Percentiles rank a stretch among this genome's conserved stretches.
Evolutionary conservation across 2,797 vertebrate species (phyloP).

Genomic region (Novumbra hubbsi): DNA sequence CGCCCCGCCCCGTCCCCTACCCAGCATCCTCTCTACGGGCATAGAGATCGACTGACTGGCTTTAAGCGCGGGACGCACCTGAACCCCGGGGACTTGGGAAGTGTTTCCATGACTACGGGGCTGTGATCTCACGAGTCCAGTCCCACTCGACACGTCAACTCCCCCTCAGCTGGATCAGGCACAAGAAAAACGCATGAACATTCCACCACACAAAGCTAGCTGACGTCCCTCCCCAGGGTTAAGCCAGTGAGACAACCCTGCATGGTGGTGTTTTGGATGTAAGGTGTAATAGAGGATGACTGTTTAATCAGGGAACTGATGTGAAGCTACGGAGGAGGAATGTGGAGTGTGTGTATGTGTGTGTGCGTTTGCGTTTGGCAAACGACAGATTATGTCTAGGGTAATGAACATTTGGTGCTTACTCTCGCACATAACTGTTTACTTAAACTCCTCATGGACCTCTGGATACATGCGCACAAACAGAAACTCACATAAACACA

Average conservation of each 20-base stretch:
- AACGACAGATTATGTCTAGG: not conserved
- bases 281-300: not conserved
- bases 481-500: not conserved
- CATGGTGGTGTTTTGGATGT: not conserved
- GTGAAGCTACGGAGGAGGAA: slow-evolving; percentile 10
- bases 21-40: not conserved
- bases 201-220: not conserved
- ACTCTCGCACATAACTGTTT: slow-evolving; percentile 65
- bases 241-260: slow-evolving; percentile 12
- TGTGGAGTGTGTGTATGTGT: slow-evolving; percentile 11
- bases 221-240: slow-evolving; percentile 45
- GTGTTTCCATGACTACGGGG: not conserved
- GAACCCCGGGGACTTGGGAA: not conserved
- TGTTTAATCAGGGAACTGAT: slow-evolving; percentile 12
- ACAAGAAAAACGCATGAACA: not conserved
- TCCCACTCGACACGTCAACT: not conserved
- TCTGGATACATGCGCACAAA: slow-evolving; percentile 34
- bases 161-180: not conserved
- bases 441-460: slow-evolving; percentile 56
- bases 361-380: slow-evolving; percentile 5
- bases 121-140: not conserved
- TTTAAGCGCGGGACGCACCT: not conserved
- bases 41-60: not conserved
- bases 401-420: slow-evolving; percentile 39
- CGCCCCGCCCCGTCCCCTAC: not conserved